Percentiles rank a stretch among this genome's conserved stretches.
Conservation (phyloP, 1,140 invertebrate species). For the Drosophila murphyi region DNA sequence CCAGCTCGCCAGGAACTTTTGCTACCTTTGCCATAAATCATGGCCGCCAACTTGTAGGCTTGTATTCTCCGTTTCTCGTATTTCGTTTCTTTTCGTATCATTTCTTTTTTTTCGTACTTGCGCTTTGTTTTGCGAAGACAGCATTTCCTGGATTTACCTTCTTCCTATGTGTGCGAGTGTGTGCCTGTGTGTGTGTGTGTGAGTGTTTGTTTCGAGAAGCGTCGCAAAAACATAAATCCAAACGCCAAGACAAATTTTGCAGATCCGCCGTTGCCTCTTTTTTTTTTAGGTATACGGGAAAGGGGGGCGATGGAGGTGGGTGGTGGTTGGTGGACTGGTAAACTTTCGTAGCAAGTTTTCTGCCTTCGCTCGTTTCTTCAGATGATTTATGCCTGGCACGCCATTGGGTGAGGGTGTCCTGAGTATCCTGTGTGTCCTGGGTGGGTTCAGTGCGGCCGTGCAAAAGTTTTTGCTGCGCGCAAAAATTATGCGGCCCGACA, state of each 20-base stretch:
- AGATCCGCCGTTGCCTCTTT: slow-evolving; percentile 66
- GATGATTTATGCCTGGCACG: slow-evolving; percentile 78
- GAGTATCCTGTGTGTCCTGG: slow-evolving; percentile 29
- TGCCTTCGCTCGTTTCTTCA: slow-evolving; percentile 56
- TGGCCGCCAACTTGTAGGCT: slow-evolving; percentile 65
- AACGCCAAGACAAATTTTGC: slow-evolving; percentile 83
- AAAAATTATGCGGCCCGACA: slow-evolving; percentile 73
- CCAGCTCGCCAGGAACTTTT: slow-evolving; percentile 47
- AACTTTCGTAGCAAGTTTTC: slow-evolving; percentile 72
- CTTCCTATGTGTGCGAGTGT: slow-evolving; percentile 36
- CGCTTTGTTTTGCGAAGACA: slow-evolving; percentile 78
- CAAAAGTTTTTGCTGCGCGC: slow-evolving; percentile 70
- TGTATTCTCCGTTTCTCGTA: slow-evolving; percentile 56
- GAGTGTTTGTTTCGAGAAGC: slow-evolving; percentile 76
- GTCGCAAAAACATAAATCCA: slow-evolving; percentile 82
- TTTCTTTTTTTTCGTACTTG: slow-evolving; percentile 40
- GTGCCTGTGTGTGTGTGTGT: slow-evolving; percentile 22
- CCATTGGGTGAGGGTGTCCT: slow-evolving; percentile 66
- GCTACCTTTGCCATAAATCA: slow-evolving; percentile 82
- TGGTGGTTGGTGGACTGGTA: slow-evolving; percentile 9
- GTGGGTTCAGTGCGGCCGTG: slow-evolving; percentile 40
- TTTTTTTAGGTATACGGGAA: not conserved
- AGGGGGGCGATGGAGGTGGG: not conserved
- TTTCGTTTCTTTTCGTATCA: slow-evolving; percentile 21
- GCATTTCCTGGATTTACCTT: slow-evolving; percentile 81